Base-by-base conservation (phyloP, 1,140 invertebrate genomes). In the Polypedilum pembai region DNA sequence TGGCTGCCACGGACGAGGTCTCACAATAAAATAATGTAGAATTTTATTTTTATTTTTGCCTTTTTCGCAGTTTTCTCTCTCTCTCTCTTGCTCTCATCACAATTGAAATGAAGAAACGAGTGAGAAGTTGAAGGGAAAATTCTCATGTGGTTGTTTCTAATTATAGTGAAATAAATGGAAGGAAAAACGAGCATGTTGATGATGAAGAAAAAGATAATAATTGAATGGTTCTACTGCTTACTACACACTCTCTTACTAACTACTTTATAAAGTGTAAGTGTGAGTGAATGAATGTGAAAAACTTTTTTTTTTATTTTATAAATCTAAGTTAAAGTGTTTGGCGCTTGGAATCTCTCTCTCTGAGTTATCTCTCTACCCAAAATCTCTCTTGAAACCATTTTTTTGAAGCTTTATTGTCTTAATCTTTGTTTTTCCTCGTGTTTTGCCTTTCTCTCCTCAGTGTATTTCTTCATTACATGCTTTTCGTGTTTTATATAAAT, bases 11-110 rank as follows among this genome's bases (percentile, higher is more conserved):
- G 17, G 8, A 21, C 65, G 17, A 18, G 20, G 65, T 20, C 8
- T 69, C 17, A 69, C 65, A 69, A 69, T 69, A 69, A 69, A 69
- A 20, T 18, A 69, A 69, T 69, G 65, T 69, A 18, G 65, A 33
- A 69, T 69, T 69, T n/a, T 56, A 56, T 56, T 56, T 15, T 56
- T 56, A n/a, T n/a, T 56, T 33, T 56, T 56, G 45, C 45, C 45
- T 56, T 56, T 56, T 56, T 56, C 12, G 45, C 45, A 56, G 45
- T 56, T 56, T 56, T 56, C n/a, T n/a, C n/a, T n/a, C n/a, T n/a
- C n/a, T n/a, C n/a, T 56, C 24, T 33, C 24, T 33, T 5, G 24
- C 24, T 5, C 24, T 33, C 5, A 33, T 33, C 24, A 33, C 24
- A 33, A 33, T 15, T 56, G 45, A 56, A 33, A 56, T 56, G 45